Evolutionary conservation across 2,113 vertebrate species (phyloP).

Genomic region (Takifugu bimaculatus): DNA sequence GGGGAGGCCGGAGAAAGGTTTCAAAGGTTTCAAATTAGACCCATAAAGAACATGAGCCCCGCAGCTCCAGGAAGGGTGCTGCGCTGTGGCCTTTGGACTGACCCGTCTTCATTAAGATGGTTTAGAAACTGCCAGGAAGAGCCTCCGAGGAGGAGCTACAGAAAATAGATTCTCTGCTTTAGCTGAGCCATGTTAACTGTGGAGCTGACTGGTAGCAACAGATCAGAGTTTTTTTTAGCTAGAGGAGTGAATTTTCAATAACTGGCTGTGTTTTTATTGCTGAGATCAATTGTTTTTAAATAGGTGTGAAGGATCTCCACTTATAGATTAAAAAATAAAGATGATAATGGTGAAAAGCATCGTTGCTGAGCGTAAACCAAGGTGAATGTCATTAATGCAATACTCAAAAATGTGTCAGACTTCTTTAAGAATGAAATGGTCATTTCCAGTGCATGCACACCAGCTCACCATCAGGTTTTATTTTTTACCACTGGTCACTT

Average conservation of each 20-base stretch:
- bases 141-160: conserved; percentile 5
- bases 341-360: conserved; percentile 20
- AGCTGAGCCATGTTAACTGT: conserved; percentile 72
- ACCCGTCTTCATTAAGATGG: conserved; percentile 35
- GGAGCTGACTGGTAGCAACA: conserved; percentile 70
- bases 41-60: conserved; percentile 59
- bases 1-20: conserved; percentile 25
- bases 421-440: not conserved
- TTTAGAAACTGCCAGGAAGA: conserved; percentile 29
- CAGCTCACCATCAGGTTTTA: conserved; percentile 8
- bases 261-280: conserved; percentile 47
- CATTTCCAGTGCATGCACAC: conserved; percentile 20
- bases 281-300: conserved; percentile 46
- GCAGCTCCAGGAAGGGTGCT: conserved; percentile 41
- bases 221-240: conserved; percentile 45
- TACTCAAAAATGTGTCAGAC: conserved; percentile 1
- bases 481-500: conserved; percentile 6
- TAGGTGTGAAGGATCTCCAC: conserved; percentile 32
- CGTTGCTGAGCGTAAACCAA: conserved; percentile 30
- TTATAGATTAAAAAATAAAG: conserved; percentile 14
- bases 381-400: conserved; percentile 52
- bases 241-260: conserved; percentile 53
- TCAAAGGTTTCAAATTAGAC: conserved; percentile 45
- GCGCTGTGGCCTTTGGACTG: conserved; percentile 22
- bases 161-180: conserved; percentile 54